Evolutionary conservation across 2,888 invertebrate genomes (phyloP), one percentile per base, ranked within the genome.

Genomic region (Dolomedes plantarius): DNA sequence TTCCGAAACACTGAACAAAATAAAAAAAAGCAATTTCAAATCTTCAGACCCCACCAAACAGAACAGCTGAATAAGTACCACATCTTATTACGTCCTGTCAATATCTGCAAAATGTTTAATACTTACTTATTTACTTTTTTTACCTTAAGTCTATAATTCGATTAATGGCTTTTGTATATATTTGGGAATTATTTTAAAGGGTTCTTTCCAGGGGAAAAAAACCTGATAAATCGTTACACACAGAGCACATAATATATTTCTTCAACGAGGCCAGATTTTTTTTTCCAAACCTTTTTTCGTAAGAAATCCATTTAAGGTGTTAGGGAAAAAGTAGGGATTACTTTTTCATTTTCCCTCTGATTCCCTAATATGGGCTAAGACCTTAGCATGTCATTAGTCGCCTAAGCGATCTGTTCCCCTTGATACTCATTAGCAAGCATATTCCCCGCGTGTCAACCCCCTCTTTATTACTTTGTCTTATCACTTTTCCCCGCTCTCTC

Each of bases 401-500:
- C 11, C 65, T 65, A 31, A 65, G 65, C 65, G 65, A 65, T 65
- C 65, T 65, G 65, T 31, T 31, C 65, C 29, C 31, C 31, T 29
- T 65, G 65, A 65, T 65, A n/a, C 75, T 76, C 75, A 76, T 76
- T 76, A 76, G 75, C 39, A 28, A 46, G 65, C 75, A 76, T 76
- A 65, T 76, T 76, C 29, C 65, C 39, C 67, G 29, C 11, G 41
- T 64, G 27, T 65, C 67, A 11, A 41, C 27, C 31, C 31, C 64
- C 74, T 27, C 75, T 32, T 41, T 46, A 67, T 64, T 65, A 76
- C 65, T 36, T 56, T 75, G 39, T 65, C 67, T 76, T 76, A 41
- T 67, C 46, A 41, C 41, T 76, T 76, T 62, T 65, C 39, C 23
- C 65, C 39, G 23, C 41, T 64, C 36, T 39, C 62, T 62, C 28